Base-by-base conservation (phyloP, 2,797 vertebrate genomes). In the Lutjanus argentimaculatus region DNA sequence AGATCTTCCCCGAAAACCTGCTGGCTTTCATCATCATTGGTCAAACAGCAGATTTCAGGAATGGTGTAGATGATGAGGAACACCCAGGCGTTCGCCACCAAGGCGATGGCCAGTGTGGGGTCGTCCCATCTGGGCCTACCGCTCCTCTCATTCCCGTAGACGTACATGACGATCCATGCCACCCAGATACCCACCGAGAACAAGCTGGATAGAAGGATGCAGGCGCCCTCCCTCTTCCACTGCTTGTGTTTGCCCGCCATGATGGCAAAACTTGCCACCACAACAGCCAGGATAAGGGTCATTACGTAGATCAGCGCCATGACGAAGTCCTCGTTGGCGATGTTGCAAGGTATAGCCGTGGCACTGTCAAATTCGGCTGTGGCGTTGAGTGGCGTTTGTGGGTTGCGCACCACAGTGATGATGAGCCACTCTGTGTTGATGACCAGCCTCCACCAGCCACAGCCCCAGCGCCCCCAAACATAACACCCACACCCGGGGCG, bases 371-470 rank as follows among this genome's bases (percentile, higher is more conserved):
- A 1, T 6, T 4, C 55, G 1, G 19, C 73, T 0, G 89, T 88
- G 69, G 14, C 2, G 0, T 77, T 89, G 42, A 4, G 61, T 0
- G 58, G 79, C 12, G 0, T 13, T 14, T 11, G 68, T 0, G 91
- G 91, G 1, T 40, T 89, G 11, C 95, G 95, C 0, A 95, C 97
- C 53, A 98, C 86, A 0, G 98, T 99, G 91, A 99, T 97, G 82
- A 99, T 95, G 48, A 99, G 93, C 98, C 98, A 99, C 92, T 99
- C 98, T 0, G 96, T 82, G 72, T 99, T 99, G 93, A 99, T 97
- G 89, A 99, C 93, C 62, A 96, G n/a, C 97, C 91, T 99, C 97
- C 73, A 99, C 97, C 4, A 96, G 88, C 92, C 96, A 93, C 1
- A 99, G 92, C 6, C 93, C 95, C 83, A 96, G 3, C 0, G 97